These are phyloP conservation scores for Hippopotamyrus pictus DNA, from an alignment of 2,797 vertebrate species.

Conservation along the genomic window DNA sequence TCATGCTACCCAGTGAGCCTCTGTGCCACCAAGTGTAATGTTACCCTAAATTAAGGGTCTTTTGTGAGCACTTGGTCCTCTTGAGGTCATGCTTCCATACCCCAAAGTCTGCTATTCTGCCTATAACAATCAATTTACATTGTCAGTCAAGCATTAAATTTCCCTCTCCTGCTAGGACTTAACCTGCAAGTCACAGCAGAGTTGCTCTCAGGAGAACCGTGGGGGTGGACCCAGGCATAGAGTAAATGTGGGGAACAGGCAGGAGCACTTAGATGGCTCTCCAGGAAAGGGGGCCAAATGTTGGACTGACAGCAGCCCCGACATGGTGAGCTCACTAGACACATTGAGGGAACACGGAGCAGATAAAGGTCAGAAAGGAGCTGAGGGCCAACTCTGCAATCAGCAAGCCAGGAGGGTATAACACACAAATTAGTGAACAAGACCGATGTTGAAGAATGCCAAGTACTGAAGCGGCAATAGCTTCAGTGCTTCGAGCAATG, in stretches of 20 bases:
- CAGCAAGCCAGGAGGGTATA: neutral
- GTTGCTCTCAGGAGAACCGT: neutral
- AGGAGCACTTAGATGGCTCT: neutral
- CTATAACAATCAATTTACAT: neutral
- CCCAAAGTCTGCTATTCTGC: neutral
- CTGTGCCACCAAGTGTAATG: neutral
- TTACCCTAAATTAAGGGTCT: neutral
- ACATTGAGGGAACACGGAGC: neutral
- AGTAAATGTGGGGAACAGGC: neutral
- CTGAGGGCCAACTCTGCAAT: neutral
- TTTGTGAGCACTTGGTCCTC: neutral
- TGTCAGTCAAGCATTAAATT: slow-evolving; percentile 5
- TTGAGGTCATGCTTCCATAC: neutral
- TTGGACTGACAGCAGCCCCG: neutral
- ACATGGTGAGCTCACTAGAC: neutral
- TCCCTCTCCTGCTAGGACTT: neutral
- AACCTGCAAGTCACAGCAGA: neutral
- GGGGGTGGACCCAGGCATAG: neutral
- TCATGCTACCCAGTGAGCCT: neutral
- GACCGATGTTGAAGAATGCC: neutral
- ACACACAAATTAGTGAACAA: neutral
- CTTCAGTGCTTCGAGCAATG: neutral
- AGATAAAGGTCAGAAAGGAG: neutral
- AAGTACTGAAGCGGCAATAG: neutral
- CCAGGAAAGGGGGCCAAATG: neutral